Conservation (phyloP, 2,888 invertebrate genomes). For the Brenthis hecate region DNA sequence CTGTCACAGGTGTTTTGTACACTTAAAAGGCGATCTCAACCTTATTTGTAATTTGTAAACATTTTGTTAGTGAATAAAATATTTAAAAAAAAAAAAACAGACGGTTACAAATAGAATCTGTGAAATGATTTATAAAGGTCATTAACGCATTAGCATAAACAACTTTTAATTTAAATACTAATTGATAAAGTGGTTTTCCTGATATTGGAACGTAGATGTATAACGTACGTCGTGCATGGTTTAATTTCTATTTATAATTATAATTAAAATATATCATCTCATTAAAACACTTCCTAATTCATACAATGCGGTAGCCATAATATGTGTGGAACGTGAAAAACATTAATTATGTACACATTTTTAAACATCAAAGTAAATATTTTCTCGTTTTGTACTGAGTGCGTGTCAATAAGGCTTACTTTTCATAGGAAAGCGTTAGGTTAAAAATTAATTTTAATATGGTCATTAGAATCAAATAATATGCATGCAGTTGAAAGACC, state of each 20-base stretch:
- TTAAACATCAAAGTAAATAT: background rate
- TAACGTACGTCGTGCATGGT: background rate
- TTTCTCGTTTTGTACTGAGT: background rate
- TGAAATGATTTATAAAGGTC: no score
- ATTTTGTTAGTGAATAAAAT: no score
- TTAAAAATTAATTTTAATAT: background rate
- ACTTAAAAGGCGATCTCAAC: no score
- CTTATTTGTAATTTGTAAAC: no score
- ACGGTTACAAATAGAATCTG: no score
- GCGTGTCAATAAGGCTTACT: background rate
- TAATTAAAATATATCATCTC: constrained; percentile 9
- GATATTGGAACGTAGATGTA: background rate
- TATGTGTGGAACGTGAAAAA: constrained; percentile 5
- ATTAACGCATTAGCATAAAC: no score
- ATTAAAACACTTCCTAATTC: constrained; percentile 19
- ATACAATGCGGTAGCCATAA: background rate
- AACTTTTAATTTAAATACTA: background rate
- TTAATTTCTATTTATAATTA: constrained; percentile 7
- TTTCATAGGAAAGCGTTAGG: background rate
- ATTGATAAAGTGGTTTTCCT: constrained; percentile 2
- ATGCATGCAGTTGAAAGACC: no score
- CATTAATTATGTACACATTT: background rate
- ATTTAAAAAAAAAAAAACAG: no score
- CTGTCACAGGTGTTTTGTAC: no score
- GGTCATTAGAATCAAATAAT: background rate